phyloP scores from a whole-genome alignment of 23 tunicate genomes.

The Oikopleura vanhoeffeni region DNA sequence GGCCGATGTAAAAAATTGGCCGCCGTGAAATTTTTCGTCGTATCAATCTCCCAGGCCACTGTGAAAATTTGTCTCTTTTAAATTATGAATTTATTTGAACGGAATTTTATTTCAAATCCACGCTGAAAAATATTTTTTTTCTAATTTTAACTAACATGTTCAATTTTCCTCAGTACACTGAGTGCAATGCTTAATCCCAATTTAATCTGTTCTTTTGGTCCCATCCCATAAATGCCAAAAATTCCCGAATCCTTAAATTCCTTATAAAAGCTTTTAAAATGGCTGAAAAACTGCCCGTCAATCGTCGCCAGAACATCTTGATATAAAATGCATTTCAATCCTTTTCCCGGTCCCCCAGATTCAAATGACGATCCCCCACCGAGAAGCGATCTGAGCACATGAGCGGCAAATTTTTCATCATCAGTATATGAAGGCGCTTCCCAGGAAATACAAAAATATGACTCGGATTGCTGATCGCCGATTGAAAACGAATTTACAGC shows the following conservation, averaged over 20 bases:
- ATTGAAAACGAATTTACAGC: background rate
- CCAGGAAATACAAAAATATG: background rate
- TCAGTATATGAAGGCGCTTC: background rate
- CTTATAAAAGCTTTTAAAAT: background rate
- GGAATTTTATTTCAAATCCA: too few relatives aligned
- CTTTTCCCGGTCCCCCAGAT: background rate
- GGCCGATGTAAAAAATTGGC: too few relatives aligned
- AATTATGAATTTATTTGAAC: too few relatives aligned
- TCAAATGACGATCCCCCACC: background rate
- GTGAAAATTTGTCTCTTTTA: too few relatives aligned
- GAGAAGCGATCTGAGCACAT: background rate
- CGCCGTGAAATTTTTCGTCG: too few relatives aligned
- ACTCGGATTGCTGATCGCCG: background rate
- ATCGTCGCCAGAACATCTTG: background rate
- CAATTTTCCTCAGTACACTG: too few relatives aligned
- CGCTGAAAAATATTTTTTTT: too few relatives aligned
- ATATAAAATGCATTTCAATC: background rate
- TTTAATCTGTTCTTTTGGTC: too few relatives aligned
- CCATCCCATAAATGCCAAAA: background rate
- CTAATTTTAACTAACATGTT: too few relatives aligned
- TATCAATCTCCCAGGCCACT: too few relatives aligned
- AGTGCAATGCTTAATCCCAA: too few relatives aligned
- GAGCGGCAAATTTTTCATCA: background rate
- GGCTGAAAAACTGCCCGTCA: background rate
- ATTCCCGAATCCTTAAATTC: background rate